phyloP scores from a whole-genome alignment of 2,113 vertebrate genomes.

The Paramormyrops kingsleyae region DNA sequence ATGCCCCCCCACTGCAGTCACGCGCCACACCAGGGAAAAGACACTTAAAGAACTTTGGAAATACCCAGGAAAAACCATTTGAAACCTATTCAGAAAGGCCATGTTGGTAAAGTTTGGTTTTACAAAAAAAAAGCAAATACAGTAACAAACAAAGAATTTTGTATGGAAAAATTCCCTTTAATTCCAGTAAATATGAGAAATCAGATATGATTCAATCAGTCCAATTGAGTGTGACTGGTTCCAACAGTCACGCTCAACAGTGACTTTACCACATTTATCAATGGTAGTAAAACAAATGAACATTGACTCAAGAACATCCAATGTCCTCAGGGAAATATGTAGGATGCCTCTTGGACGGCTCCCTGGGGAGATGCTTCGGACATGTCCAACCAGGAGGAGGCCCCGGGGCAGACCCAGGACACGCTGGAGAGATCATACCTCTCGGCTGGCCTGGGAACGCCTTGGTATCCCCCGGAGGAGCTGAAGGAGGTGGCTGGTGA shows the following conservation, averaged over 20 bases:
- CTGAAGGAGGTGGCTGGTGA: not conserved
- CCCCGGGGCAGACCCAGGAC: not conserved
- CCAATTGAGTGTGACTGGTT: not conserved
- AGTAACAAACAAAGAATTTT: not conserved
- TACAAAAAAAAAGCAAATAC: not conserved
- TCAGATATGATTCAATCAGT: not conserved
- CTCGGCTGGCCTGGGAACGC: not conserved
- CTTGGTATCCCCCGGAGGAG: not conserved
- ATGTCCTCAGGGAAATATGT: not conserved
- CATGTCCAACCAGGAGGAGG: not conserved
- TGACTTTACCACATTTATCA: not conserved
- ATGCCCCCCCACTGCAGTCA: not conserved
- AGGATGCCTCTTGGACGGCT: not conserved
- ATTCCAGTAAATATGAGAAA: not conserved
- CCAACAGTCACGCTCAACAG: not conserved
- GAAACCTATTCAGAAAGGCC: slow-evolving; percentile 4
- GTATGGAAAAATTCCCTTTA: not conserved
- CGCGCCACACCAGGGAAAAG: not conserved
- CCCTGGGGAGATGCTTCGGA: too few relatives aligned
- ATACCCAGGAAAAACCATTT: not conserved
- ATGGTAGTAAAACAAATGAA: not conserved
- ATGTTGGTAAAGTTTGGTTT: slow-evolving; percentile 6
- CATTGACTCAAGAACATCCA: not conserved
- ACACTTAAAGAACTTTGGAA: not conserved
- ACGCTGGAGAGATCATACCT: not conserved